Evolutionary conservation across 1,140 invertebrate genomes (phyloP), one percentile per base, ranked within the genome.

Genomic region (Polypedilum pembai): DNA sequence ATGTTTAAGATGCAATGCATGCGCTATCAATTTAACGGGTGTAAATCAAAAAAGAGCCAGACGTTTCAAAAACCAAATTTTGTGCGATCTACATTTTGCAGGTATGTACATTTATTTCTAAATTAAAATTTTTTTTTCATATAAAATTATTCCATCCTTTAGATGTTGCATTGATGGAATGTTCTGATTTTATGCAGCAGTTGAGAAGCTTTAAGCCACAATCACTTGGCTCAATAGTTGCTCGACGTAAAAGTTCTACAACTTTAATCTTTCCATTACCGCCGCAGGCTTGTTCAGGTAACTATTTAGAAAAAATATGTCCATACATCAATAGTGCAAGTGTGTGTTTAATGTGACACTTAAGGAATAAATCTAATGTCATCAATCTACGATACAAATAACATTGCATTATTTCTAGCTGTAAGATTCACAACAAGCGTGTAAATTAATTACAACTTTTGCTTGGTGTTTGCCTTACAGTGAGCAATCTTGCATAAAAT

Each of bases 181-280:
- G 92, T 85, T 94, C 92, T 75, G 94, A 96, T 87, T 96, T 96
- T 85, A 95, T 96, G 92, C 93, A 95, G 84, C 94, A 96, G 85
- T 88, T 97, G 80, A 89, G 94, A 78, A 92, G 92, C 85, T 96
- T 96, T 86, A 96, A 97, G 85, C 92, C 94, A 76, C 94, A 96
- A 86, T 94, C 92, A 79, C 86, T 96, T 80, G 94, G 94, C 81
- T 96, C 94, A 85, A 94, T 94, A 77, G 93, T 95, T 78, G 94
- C 94, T 63, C 85, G 94, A 79, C 87, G 94, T 82, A 95, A 96
- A 83, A 93, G 91, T 77, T 95, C 94, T 77, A 96, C 94, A 45
- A 97, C 94, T 4, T 87, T 97, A 77, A 95, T 96, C 80, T 97
- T 97, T 82, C 94, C 94, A 21, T 83, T 95, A 78, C 94, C 94